A percentile compares a stretch with the other conserved stretches of the same genome.
These are phyloP conservation scores for Ctenochaetus hawaiiensis DNA, from an alignment of 2,797 vertebrate species.

Conservation along the genomic window DNA sequence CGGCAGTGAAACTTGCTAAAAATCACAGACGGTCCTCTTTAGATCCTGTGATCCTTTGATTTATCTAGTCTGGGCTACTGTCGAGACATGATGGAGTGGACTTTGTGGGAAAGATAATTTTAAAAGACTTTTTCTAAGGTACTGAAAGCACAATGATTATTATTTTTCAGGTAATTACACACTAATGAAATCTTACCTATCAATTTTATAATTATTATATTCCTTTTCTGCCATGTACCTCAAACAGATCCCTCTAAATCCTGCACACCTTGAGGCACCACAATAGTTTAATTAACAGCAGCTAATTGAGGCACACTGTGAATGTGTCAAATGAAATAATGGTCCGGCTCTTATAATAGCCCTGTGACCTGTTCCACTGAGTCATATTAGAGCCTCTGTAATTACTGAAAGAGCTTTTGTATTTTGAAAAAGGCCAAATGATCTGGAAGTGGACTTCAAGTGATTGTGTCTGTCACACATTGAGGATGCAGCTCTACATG, in stretches of 20 bases:
- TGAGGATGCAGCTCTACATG: background rate
- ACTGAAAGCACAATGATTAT: too few species aligned
- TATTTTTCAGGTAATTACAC: background rate
- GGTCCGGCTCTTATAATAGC: constrained; percentile 46
- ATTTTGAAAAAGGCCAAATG: constrained; percentile 8
- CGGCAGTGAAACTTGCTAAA: too few species aligned
- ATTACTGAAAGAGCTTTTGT: constrained; percentile 7
- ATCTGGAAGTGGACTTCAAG: background rate
- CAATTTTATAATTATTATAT: too few species aligned
- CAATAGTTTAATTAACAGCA: constrained; percentile 41
- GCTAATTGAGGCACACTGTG: constrained; percentile 46
- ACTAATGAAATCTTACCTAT: constrained; percentile 7
- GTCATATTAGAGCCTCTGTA: constrained; percentile 17
- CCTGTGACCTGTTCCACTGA: constrained; percentile 31
- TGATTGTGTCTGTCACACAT: background rate
- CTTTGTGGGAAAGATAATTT: too few species aligned
- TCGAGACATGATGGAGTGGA: too few species aligned
- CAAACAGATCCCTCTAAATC: too few species aligned
- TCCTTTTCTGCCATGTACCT: too few species aligned
- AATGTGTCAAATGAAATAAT: constrained; percentile 57
- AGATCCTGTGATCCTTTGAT: background rate
- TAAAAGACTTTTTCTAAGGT: too few species aligned
- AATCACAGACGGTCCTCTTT: too few species aligned
- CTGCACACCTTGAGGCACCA: background rate
- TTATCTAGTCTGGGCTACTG: too few species aligned